Base-by-base conservation (phyloP, 2,113 vertebrate genomes). In the Lates calcarifer region DNA sequence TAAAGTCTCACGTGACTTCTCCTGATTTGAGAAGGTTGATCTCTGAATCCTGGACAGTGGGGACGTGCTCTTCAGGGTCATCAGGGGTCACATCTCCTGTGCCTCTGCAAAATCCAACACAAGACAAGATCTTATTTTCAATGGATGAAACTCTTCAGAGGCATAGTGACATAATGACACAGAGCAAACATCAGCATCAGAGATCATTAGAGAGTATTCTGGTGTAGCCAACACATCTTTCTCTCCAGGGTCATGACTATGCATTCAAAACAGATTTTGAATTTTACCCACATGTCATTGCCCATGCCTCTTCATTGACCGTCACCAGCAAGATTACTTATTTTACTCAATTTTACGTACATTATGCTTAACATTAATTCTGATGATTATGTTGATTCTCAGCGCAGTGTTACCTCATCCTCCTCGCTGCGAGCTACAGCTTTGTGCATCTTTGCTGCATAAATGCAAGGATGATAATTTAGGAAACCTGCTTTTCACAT, bases 1-100 rank as follows among this genome's bases (percentile, higher is more conserved):
- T 3, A 33, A 58, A 47, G 73, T 92, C 97, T 96, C 90, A 99
- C 98, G 96, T 97, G 83, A 98, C 87, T 84, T 98, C 97, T 93
- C 96, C 98, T 2, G 97, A 96, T 90, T 95, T 96, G 77, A 99
- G 94, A 76, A 99, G 90, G 92, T 95, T 95, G 81, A 98, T 97
- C 83, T 99, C 98, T 31, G 96, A 93, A 79, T 99, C 98, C 91
- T 98, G 98, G 70, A 96, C 92, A 33, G 95, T 49, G 6, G 95
- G 83, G 74, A 87, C 79, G 0, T 91, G 77, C 28, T 96, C 96
- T 51, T 97, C 96, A 0, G 92, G 72, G 37, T 96, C 96, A 79
- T 97, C 96, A 0, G 94, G 90, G 20, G 91, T 94, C 26, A 92
- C 77, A 0, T 95, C 96, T 81, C 91, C 95, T 28, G 90, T 91